A percentile compares a stretch with the other conserved stretches of the same genome.
Conservation (phyloP, 1,140 invertebrate species). For the Zaprionus inermis region DNA sequence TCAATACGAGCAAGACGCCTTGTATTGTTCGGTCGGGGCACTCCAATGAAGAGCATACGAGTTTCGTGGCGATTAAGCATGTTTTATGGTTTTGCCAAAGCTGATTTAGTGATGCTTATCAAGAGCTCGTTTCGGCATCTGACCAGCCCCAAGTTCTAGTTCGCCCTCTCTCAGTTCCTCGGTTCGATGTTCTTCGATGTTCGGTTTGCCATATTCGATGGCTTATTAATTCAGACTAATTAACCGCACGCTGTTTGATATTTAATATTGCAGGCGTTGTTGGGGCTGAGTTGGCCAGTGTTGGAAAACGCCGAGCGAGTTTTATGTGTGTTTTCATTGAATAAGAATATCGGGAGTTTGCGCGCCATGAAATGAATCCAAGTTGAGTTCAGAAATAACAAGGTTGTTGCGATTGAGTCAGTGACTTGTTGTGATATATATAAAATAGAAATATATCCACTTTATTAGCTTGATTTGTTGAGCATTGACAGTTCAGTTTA, state of each 20-base stretch:
- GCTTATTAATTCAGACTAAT: slow-evolving; percentile 76
- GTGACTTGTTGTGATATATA: too few relatives aligned
- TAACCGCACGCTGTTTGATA: slow-evolving; percentile 70
- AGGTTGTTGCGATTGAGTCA: too few relatives aligned
- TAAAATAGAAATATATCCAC: too few relatives aligned
- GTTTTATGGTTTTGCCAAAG: slow-evolving; percentile 71
- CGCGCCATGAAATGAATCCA: slow-evolving; percentile 7
- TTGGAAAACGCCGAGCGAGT: slow-evolving; percentile 40
- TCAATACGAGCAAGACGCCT: slow-evolving; percentile 29
- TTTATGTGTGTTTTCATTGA: slow-evolving; percentile 14
- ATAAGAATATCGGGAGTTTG: slow-evolving; percentile 8
- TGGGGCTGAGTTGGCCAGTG: slow-evolving; percentile 39
- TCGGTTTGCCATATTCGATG: slow-evolving; percentile 32
- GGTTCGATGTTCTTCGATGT: slow-evolving; percentile 2
- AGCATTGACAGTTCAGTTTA: too few relatives aligned
- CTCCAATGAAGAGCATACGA: slow-evolving; percentile 62
- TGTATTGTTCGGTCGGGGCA: slow-evolving; percentile 31
- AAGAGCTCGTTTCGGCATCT: slow-evolving; percentile 66
- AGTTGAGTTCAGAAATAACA: not conserved
- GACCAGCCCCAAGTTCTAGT: slow-evolving; percentile 43
- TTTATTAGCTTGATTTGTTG: too few relatives aligned
- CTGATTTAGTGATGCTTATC: slow-evolving; percentile 78
- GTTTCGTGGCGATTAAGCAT: slow-evolving; percentile 55
- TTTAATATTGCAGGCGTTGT: slow-evolving; percentile 57
- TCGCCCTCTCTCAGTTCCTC: slow-evolving; percentile 9